Conservation (phyloP, 2,888 invertebrate genomes). For the Eupithecia subumbrata region DNA sequence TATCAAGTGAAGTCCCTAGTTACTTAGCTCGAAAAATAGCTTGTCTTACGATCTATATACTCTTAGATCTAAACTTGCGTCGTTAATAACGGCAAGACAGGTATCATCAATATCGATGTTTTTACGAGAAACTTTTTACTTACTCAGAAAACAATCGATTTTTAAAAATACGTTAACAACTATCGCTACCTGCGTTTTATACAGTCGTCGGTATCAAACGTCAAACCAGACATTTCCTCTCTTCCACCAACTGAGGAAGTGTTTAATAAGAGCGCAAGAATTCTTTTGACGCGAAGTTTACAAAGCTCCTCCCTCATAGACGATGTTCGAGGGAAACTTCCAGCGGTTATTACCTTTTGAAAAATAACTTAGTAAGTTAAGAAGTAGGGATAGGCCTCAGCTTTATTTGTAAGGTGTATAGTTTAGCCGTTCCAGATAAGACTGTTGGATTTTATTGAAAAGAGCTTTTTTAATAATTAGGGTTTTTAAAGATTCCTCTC, state of each 20-base stretch:
- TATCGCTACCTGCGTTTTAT: too few relatives aligned
- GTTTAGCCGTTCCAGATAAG: background rate
- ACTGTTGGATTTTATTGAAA: background rate
- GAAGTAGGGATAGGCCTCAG: background rate
- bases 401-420: background rate
- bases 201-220: too few relatives aligned
- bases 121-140: too few relatives aligned
- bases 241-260: too few relatives aligned
- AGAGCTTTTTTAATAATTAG: too few relatives aligned
- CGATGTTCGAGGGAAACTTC: background rate
- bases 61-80: background rate
- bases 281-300: slow-evolving; percentile 9
- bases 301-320: background rate
- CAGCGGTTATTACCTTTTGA: background rate
- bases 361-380: background rate
- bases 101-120: slow-evolving; percentile 9
- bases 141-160: too few relatives aligned
- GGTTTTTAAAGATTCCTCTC: too few relatives aligned
- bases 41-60: background rate
- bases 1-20: background rate
- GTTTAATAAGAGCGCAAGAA: slow-evolving; percentile 2
- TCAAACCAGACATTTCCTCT: background rate
- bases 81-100: background rate
- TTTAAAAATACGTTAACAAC: too few relatives aligned
- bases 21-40: background rate